These are phyloP conservation scores for Glomeris maerens DNA, from an alignment of 1,140 invertebrate genomes.

Conservation along the genomic window DNA sequence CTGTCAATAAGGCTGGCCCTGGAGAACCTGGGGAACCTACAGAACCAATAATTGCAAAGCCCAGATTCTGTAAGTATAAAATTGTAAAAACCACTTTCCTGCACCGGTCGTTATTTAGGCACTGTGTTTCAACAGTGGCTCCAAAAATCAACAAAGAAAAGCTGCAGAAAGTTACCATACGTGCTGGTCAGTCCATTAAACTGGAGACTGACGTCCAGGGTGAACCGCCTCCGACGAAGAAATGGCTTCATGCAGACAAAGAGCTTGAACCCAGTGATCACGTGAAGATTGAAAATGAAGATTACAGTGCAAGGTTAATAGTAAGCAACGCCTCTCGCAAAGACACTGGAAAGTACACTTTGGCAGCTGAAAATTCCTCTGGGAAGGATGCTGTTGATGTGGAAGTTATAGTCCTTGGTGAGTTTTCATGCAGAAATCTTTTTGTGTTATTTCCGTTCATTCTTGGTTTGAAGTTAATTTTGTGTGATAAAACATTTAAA, in stretches of 20 bases:
- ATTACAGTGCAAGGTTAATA: conserved; percentile 77
- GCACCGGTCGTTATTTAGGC: neutral
- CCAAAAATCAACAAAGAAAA: conserved; percentile 84
- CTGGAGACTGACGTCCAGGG: conserved; percentile 88
- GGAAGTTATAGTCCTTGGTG: conserved; percentile 80
- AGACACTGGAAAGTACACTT: conserved; percentile 77
- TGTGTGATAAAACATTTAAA: too few species aligned
- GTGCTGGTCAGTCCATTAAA: conserved; percentile 79
- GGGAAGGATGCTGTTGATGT: conserved; percentile 88
- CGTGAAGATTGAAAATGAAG: conserved; percentile 65
- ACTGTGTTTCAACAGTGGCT: conserved; percentile 47
- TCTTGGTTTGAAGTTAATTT: too few species aligned
- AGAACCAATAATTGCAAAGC: conserved; percentile 72
- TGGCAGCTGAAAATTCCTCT: conserved; percentile 79
- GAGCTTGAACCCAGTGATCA: conserved; percentile 42
- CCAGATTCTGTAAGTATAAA: conserved; percentile 60
- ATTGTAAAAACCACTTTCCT: neutral
- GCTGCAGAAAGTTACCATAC: conserved; percentile 69
- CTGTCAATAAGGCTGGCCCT: conserved; percentile 86
- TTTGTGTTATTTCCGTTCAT: too few species aligned
- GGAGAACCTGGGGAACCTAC: conserved; percentile 79
- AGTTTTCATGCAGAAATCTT: conserved; percentile 19
- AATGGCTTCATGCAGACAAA: conserved; percentile 66
- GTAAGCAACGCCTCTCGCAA: conserved; percentile 63
- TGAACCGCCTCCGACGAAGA: conserved; percentile 82